A percentile compares a stretch with the other conserved stretches of the same genome.
Conservation (phyloP, 2,797 vertebrate species). For the Sandelia bainsii region DNA sequence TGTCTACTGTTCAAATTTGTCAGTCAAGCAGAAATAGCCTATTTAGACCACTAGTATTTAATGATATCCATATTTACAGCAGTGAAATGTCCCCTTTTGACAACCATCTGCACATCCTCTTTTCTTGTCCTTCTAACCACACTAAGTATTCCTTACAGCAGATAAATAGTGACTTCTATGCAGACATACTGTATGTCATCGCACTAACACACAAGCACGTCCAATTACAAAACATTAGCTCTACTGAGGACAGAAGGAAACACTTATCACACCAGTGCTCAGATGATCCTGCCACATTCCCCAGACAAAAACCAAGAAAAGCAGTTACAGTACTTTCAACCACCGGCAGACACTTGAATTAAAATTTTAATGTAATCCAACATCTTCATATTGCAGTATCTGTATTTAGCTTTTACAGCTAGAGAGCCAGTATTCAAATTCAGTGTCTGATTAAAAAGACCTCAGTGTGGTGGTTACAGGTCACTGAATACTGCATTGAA, state of each 20-base stretch:
- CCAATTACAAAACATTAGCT: conserved; percentile 15
- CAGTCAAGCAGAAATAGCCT: too few species aligned
- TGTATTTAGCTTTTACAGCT: not conserved
- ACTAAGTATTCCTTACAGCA: not conserved
- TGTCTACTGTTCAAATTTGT: not conserved
- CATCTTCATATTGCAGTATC: not conserved
- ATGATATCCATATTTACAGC: conserved; percentile 7
- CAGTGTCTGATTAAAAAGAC: not conserved
- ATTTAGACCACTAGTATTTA: not conserved
- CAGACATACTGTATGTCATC: conserved; percentile 1
- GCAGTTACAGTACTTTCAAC: not conserved
- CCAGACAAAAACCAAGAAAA: not conserved
- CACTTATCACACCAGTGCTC: conserved; percentile 19
- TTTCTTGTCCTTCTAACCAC: not conserved
- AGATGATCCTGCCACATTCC: not conserved
- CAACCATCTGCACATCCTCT: not conserved
- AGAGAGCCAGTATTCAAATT: not conserved
- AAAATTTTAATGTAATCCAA: not conserved
- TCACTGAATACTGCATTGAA: conserved; percentile 3
- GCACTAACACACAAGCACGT: not conserved
- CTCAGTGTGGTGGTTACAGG: too few species aligned
- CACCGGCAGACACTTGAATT: not conserved
- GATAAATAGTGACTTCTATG: not conserved
- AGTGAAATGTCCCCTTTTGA: conserved; percentile 45
- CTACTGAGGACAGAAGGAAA: conserved; percentile 66